Evolutionary conservation across 2,888 invertebrate genomes (phyloP), one percentile per base, ranked within the genome.

Genomic region (Resseliella maxima): DNA sequence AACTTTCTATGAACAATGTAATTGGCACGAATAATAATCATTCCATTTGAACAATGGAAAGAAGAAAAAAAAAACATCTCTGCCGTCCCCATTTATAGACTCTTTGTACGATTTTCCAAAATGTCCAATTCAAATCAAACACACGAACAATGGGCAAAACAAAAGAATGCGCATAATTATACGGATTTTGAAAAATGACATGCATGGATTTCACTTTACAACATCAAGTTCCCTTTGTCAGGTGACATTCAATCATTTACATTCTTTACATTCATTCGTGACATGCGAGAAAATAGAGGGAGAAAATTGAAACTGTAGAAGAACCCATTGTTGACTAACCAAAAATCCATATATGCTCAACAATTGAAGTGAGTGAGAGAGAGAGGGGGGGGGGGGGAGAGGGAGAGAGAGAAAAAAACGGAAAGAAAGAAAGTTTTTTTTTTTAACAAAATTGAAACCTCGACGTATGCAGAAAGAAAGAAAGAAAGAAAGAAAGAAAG

Each of bases 231-330:
- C 3, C 31, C 3, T 72, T 72, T 72, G 72, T 72, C 72, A 72
- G 72, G 31, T 72, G n/a, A 72, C 31, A n/a, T 72, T 72, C 72
- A 31, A 31, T 72, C 72, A 72, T 72, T 72, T n/a, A 35, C 72
- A 72, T 72, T 72, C 72, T 27, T 72, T 59, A 1, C 31, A 72
- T 72, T 24, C 24, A 59, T 59, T 72, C 31, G 72, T 72, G 72
- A 72, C 35, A n/a, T 35, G 35, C 2, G 10, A n/a, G 24, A 72
- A 72, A 41, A 41, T 41, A 41, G 12, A 41, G 5, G 12, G 12
- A 41, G 5, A 41, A 41, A 41, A 41, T 41, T 2, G 2, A 15
- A n/a, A 72, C 31, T 72, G 31, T 72, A 15, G 31, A 27, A 27
- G 72, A n/a, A n/a, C n/a, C 31, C 72, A 72, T 72, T 15, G 27